Evolutionary conservation across 2,797 vertebrate genomes (phyloP).

Genomic region (Diplodus puntazzo): DNA sequence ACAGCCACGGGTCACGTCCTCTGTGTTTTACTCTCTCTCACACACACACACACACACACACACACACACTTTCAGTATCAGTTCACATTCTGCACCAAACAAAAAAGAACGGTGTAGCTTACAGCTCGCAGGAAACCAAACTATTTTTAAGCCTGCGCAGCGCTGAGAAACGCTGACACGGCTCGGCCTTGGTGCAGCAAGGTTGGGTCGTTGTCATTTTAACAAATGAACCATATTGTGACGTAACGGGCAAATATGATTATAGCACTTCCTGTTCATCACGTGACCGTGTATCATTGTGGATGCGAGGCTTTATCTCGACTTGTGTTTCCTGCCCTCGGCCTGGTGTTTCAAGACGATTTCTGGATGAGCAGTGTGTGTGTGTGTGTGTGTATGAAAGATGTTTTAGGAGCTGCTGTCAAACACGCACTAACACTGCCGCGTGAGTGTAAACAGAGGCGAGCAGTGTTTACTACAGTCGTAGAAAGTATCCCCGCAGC

Average conservation of each 20-base stretch:
- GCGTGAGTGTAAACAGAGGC: constrained; percentile 55
- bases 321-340: constrained; percentile 60
- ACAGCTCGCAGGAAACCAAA: constrained; percentile 63
- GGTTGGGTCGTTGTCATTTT: constrained; percentile 53
- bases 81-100: constrained; percentile 17
- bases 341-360: constrained; percentile 21
- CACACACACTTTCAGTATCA: constrained; percentile 14
- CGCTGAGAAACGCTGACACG: constrained; percentile 64
- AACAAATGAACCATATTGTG: constrained; percentile 38
- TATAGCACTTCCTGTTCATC: constrained; percentile 66
- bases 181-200: constrained; percentile 55
- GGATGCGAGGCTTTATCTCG: constrained; percentile 63
- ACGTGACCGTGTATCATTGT: constrained; percentile 45
- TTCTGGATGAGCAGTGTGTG: background rate
- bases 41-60: constrained; percentile 12
- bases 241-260: constrained; percentile 58
- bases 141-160: constrained; percentile 67
- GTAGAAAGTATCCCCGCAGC: constrained; percentile 27
- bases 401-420: constrained; percentile 27
- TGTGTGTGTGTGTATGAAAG: background rate
- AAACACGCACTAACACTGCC: constrained; percentile 25
- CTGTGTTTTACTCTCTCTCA: background rate
- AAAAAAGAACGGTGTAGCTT: constrained; percentile 31
- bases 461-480: constrained; percentile 53
- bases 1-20: constrained; percentile 33